Evolutionary conservation across 1,140 invertebrate genomes (phyloP), one percentile per base, ranked within the genome.

Genomic region (Gryon sp.): DNA sequence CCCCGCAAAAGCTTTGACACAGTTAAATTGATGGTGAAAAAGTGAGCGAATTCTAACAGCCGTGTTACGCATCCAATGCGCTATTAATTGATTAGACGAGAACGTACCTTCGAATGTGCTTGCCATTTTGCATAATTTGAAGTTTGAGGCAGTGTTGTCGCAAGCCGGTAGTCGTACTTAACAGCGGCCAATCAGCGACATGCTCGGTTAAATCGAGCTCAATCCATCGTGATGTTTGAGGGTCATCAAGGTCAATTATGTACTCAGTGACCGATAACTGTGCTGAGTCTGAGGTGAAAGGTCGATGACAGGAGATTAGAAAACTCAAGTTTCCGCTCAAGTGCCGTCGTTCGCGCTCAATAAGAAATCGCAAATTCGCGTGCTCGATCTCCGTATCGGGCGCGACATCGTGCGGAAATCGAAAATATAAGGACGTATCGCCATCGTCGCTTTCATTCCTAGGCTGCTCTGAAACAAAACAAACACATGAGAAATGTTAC

Each of bases 391-490:
- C 46, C 38, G 19, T 12, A 8, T 45, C 59, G 52, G 4, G 14
- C 12, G 28, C 40, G 20, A 19, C 40, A 4, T 45, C 53, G 4
- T 53, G 16, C 11, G 62, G 40, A 14, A 68, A 18, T 34, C 63
- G 50, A 59, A 62, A 78, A 59, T 50, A 46, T 38, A 78, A 22
- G 9, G 20, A 20, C 26, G 15, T 11, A 19, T 68, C 62, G 41
- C 62, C 14, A 19, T 68, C 62, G 41, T 68, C 62, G 62, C 48
- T 73, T 63, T 40, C 65, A 55, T 84, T 83, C 69, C 72, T 76
- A 74, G 80, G 43, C 80, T 81, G 78, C 41, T 82, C 83, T 87
- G 79, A 30, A 86, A 85, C 59, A 69, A 76, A 70, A 80, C 36
- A 41, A 66, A 73, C 48, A 66, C 40, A 59, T 59, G 28, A 62